Evolutionary conservation across 2,113 vertebrate genomes (phyloP), one percentile per base, ranked within the genome.

Genomic region (Clupea harengus): DNA sequence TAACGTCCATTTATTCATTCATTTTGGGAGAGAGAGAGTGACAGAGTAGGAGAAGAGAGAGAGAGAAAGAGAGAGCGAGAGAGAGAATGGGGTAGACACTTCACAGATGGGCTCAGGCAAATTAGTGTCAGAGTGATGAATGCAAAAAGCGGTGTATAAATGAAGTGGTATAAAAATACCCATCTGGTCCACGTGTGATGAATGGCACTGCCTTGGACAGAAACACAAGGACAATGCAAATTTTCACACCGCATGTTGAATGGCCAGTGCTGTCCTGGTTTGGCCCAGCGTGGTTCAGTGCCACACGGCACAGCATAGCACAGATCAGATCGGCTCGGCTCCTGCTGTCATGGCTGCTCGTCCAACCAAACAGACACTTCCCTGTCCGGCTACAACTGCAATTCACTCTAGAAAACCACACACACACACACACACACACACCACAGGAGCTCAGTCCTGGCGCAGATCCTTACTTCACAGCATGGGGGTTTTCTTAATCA

Each of bases 101-200:
- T 89, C 84, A 85, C 87, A 90, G 91, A 90, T 88, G 88, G 87
- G 83, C 85, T 88, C 80, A 52, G 82, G 78, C 81, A 88, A 92
- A 88, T 90, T 88, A 89, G 88, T 91, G 89, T 91, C 89, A 91
- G 83, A 85, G 86, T 90, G 86, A 90, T 89, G 87, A 89, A 89
- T 88, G 88, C 85, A 89, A 88, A 89, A 91, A 89, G 85, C 88
- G 83, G 88, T 72, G 88, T 88, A 89, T 88, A 89, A 91, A 88
- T 88, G 87, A 89, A 89, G 84, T 83, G 50, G 86, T 86, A 82
- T 85, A 84, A 88, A 89, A 89, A 89, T 49, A 86, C 85, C 89
- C 89, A 89, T 91, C 89, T 90, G 91, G 84, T 88, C 78, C n/a
- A 64, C 81, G 49, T 84, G 85, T 91, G 86, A 89, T 91, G 87